Conservation (phyloP, 2,113 vertebrate genomes). For the Platycercus adscitus region DNA sequence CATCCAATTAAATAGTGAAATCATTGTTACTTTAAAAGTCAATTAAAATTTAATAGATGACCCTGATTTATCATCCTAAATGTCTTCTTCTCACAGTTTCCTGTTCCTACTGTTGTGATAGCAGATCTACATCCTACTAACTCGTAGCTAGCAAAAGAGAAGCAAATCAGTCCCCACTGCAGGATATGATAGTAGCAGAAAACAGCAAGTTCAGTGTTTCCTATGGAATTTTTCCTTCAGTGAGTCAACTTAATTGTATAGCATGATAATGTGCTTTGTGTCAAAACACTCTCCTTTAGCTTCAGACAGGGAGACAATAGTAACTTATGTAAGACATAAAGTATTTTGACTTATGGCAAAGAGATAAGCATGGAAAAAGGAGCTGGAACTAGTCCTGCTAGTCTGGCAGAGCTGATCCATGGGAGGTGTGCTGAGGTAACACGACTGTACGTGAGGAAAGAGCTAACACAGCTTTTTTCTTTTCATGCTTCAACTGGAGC, state of each 20-base stretch:
- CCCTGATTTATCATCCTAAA: background rate
- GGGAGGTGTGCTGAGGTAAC: background rate
- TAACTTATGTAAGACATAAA: background rate
- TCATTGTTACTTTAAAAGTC: background rate
- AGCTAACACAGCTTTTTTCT: background rate
- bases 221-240: background rate
- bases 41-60: background rate
- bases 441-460: background rate
- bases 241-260: background rate
- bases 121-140: background rate
- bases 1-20: background rate
- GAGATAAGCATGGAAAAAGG: background rate
- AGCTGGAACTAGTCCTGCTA: background rate
- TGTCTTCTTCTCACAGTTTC: background rate
- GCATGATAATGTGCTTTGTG: background rate
- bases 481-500: background rate
- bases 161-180: background rate
- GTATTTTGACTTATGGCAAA: background rate
- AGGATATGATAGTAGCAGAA: background rate
- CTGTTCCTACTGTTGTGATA: background rate
- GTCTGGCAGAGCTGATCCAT: background rate
- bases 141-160: background rate
- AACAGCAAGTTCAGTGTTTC: background rate
- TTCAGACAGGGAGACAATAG: background rate
- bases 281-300: background rate